phyloP scores from a whole-genome alignment of 2,797 vertebrate species.

The Manis javanica region DNA sequence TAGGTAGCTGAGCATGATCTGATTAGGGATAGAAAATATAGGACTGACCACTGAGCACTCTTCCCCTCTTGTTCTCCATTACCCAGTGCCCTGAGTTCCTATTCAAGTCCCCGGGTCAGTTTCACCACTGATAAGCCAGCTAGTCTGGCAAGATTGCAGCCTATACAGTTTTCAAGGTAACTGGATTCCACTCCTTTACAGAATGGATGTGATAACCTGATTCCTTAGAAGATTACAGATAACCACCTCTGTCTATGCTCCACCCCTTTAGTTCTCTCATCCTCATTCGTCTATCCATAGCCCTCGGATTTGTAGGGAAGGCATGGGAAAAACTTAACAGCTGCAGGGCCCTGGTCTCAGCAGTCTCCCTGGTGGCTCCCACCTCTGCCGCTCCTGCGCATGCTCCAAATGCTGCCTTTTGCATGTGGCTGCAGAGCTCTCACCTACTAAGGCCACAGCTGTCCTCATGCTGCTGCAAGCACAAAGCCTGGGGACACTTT shows the following conservation, averaged over 20 bases:
- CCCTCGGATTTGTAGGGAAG: not conserved
- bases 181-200: slow-evolving; percentile 33
- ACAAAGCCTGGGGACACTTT: slow-evolving; percentile 69
- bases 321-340: not conserved
- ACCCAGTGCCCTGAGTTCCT: not conserved
- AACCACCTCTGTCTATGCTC: slow-evolving; percentile 1
- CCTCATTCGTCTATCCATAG: slow-evolving; percentile 45
- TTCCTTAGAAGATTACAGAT: not conserved
- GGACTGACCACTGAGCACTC: not conserved
- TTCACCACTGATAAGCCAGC: not conserved
- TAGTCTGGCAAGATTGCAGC: not conserved
- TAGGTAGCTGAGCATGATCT: not conserved
- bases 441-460: slow-evolving; percentile 67
- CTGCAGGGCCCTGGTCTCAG: slow-evolving; percentile 1
- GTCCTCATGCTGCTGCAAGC: slow-evolving; percentile 67
- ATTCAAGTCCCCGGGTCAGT: not conserved
- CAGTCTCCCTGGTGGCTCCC: slow-evolving; percentile 35
- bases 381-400: slow-evolving; percentile 31
- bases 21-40: not conserved
- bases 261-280: not conserved
- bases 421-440: slow-evolving; percentile 75
- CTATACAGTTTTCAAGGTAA: not conserved
- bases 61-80: not conserved
- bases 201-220: slow-evolving; percentile 11
- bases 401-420: slow-evolving; percentile 73